These are phyloP conservation scores for Mormyrus hasselquistii DNA, from an alignment of 2,797 vertebrate genomes.

Conservation along the genomic window DNA sequence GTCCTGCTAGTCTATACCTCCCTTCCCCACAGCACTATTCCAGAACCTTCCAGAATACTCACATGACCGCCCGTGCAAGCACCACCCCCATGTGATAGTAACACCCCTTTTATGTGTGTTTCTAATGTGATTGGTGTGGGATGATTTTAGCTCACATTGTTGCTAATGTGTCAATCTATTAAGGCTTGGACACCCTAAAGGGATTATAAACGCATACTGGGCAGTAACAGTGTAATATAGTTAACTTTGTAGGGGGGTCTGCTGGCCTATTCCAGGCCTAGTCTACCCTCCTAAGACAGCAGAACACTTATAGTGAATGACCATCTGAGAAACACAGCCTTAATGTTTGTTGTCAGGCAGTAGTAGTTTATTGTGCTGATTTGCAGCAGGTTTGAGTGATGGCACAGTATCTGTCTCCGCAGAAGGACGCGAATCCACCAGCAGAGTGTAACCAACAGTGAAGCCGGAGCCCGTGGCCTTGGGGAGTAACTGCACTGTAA, in stretches of 20 bases:
- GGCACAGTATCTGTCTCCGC: conserved; percentile 41
- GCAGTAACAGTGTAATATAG: not conserved
- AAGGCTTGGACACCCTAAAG: not conserved
- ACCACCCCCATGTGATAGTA: conserved; percentile 19
- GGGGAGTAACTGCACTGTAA: conserved; percentile 95
- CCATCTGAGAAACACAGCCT: not conserved
- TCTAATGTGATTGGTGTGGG: not conserved
- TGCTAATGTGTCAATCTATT: not conserved
- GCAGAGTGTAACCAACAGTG: conserved; percentile 99
- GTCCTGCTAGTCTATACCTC: not conserved
- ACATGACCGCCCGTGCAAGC: not conserved
- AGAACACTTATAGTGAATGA: not conserved
- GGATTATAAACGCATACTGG: not conserved
- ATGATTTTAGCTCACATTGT: not conserved
- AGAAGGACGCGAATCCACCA: conserved; percentile 92
- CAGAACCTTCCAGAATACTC: conserved; percentile 24
- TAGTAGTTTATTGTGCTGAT: conserved; percentile 19
- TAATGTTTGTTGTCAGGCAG: not conserved
- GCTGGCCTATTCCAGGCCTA: not conserved
- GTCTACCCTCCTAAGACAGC: not conserved
- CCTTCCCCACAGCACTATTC: not conserved
- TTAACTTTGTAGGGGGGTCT: not conserved
- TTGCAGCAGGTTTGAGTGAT: not conserved
- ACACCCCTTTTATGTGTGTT: conserved; percentile 7
- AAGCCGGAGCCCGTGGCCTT: conserved; percentile 77